phyloP scores from a whole-genome alignment of 2,888 invertebrate species.

The Cryptops parisi region DNA sequence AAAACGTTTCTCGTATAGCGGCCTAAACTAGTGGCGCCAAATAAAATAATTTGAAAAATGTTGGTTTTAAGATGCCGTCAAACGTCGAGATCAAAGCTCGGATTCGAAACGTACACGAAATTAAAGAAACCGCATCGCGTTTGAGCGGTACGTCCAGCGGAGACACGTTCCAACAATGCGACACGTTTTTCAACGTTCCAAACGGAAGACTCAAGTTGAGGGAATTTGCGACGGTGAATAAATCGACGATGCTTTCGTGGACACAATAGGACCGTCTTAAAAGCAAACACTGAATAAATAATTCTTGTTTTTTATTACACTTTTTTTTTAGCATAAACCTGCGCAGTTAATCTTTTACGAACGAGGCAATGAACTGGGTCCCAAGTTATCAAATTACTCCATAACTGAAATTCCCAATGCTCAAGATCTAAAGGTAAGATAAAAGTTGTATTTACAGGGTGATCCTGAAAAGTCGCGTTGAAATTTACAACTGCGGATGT shows the following conservation, averaged over 20 bases:
- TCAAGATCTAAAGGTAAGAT: slow-evolving; percentile 35
- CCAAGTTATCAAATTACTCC: slow-evolving; percentile 60
- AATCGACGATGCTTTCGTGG: too few relatives aligned
- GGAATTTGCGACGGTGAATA: not conserved
- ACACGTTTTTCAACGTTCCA: slow-evolving; percentile 1
- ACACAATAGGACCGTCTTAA: too few relatives aligned
- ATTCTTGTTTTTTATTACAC: too few relatives aligned
- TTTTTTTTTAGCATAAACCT: slow-evolving; percentile 40
- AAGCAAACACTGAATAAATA: too few relatives aligned
- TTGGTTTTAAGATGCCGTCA: not conserved
- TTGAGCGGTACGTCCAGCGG: not conserved
- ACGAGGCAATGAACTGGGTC: slow-evolving; percentile 58
- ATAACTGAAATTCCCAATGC: slow-evolving; percentile 38
- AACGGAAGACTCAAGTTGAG: slow-evolving; percentile 5
- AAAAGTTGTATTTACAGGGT: too few relatives aligned
- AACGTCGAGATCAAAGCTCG: slow-evolving; percentile 3
- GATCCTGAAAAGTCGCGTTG: too few relatives aligned
- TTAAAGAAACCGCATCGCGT: not conserved
- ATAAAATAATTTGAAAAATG: too few relatives aligned
- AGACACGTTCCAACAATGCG: not conserved
- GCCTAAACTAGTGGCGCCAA: too few relatives aligned
- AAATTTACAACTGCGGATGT: too few relatives aligned
- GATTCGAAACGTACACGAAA: not conserved
- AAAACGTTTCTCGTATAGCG: too few relatives aligned
- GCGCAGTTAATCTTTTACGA: slow-evolving; percentile 66